Evolutionary conservation across 1,140 invertebrate genomes (phyloP).

Genomic region (Pararge aegeria): DNA sequence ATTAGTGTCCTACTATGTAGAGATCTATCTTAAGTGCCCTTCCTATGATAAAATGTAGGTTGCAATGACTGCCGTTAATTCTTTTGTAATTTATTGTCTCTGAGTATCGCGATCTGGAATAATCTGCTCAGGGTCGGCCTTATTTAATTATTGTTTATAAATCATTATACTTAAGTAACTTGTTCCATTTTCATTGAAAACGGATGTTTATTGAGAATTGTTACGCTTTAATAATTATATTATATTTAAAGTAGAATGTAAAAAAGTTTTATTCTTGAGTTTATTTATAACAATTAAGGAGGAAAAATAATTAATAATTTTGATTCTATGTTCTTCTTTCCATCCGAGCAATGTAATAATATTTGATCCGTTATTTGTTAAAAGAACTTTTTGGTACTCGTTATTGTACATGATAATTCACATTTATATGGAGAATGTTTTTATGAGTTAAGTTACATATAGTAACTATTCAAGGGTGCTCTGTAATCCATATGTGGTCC

Average conservation of each 20-base stretch:
- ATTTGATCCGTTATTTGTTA: too few relatives aligned
- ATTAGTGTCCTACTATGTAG: not conserved
- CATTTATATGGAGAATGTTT: too few relatives aligned
- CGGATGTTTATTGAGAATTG: conserved; percentile 10
- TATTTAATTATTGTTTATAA: conserved; percentile 24
- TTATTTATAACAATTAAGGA: too few relatives aligned
- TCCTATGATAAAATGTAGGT: conserved; percentile 35
- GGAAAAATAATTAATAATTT: too few relatives aligned
- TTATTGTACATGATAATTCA: too few relatives aligned
- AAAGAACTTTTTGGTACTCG: too few relatives aligned
- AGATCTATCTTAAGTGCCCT: conserved; percentile 25
- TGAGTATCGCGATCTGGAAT: conserved; percentile 10
- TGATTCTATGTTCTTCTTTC: too few relatives aligned
- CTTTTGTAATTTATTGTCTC: conserved; percentile 38
- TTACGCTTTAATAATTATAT: not conserved
- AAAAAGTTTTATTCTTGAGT: too few relatives aligned
- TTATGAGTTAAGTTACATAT: too few relatives aligned
- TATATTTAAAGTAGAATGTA: not conserved
- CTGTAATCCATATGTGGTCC: too few relatives aligned
- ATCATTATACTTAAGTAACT: conserved; percentile 1
- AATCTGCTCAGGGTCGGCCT: conserved; percentile 24
- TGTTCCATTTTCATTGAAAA: conserved; percentile 4
- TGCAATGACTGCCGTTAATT: conserved; percentile 33
- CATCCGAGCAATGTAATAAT: too few relatives aligned
- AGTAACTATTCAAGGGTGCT: too few relatives aligned